Evolutionary conservation across 2,797 vertebrate genomes (phyloP).

Genomic region (Podarcis lilfordi): DNA sequence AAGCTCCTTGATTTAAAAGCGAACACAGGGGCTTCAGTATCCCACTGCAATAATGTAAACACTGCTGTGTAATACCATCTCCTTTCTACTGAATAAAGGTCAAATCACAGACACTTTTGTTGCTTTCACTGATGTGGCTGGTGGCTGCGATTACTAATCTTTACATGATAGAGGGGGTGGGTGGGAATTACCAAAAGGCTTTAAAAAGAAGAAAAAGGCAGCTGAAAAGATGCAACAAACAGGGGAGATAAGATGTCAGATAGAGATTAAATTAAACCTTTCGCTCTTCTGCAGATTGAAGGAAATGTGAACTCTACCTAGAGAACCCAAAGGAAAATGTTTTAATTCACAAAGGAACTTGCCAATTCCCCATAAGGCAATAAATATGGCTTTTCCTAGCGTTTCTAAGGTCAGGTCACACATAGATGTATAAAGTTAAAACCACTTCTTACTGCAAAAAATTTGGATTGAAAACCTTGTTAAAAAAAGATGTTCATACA

Average conservation of each 20-base stretch:
- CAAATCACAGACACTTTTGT: conserved; percentile 40
- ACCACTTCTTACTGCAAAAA: neutral
- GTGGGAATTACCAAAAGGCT: neutral
- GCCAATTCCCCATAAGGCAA: neutral
- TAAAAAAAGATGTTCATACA: neutral
- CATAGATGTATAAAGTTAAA: neutral
- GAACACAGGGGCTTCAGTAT: conserved; percentile 25
- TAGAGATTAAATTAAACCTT: conserved; percentile 18
- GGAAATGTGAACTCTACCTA: conserved; percentile 12
- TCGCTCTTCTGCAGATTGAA: conserved; percentile 5
- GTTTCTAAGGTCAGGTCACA: neutral
- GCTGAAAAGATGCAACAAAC: neutral
- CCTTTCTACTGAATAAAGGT: conserved; percentile 54
- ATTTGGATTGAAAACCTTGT: accelerated
- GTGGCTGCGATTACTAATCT: conserved; percentile 45
- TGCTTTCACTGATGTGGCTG: conserved; percentile 44
- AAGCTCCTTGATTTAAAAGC: conserved; percentile 33
- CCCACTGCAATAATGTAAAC: neutral
- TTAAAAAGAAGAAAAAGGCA: conserved; percentile 20
- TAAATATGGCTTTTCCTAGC: neutral
- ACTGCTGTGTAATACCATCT: conserved; percentile 45
- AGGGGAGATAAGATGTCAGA: conserved; percentile 9
- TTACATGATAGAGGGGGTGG: conserved; percentile 4
- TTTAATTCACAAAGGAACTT: neutral
- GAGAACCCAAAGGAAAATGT: neutral